Evolutionary conservation across 2,797 vertebrate genomes (phyloP), one percentile per base, ranked within the genome.

Genomic region (Lacerta viridis): DNA sequence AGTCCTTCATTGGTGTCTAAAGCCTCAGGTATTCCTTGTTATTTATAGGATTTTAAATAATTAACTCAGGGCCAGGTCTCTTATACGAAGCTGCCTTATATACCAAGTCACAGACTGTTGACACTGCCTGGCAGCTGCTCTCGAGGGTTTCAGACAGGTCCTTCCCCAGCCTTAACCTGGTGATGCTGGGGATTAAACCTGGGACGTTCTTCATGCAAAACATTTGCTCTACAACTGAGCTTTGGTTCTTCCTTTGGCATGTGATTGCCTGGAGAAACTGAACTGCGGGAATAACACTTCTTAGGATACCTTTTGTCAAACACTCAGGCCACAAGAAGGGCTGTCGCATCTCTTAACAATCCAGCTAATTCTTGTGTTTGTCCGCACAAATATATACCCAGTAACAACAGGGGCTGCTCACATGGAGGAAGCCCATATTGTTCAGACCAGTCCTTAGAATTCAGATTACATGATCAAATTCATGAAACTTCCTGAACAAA

Each of bases 11-110:
- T 95, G 92, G 59, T 91, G 91, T 77, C 0, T 76, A 96, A 94
- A 94, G 94, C 91, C 29, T 94, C 95, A 92, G 95, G 92, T 97
- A 94, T 96, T 97, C 96, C 95, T 95, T 96, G 96, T 95, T 93
- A 93, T 97, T 97, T 89, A 97, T 98, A 96, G 91, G 96, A 97
- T 97, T 97, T 97, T 98, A 98, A 98, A 97, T 98, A 98, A 98
- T 98, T 97, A 98, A 98, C 6, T 33, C n/a, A 72, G 46, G 43
- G 7, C 18, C 29, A 75, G 29, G 59, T 77, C 17, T 69, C 41
- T 50, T 36, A 68, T 64, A 64, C 18, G 61, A 64, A 64, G 20
- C 61, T 64, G 61, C 20, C 61, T 64, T 61, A 61, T 61, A 61
- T 61, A 17, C 18, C 59, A 61, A 20, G 59, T 61, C 61, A 50